Conservation (phyloP, 2,797 vertebrate genomes). For the Cirrhinus mrigala region DNA sequence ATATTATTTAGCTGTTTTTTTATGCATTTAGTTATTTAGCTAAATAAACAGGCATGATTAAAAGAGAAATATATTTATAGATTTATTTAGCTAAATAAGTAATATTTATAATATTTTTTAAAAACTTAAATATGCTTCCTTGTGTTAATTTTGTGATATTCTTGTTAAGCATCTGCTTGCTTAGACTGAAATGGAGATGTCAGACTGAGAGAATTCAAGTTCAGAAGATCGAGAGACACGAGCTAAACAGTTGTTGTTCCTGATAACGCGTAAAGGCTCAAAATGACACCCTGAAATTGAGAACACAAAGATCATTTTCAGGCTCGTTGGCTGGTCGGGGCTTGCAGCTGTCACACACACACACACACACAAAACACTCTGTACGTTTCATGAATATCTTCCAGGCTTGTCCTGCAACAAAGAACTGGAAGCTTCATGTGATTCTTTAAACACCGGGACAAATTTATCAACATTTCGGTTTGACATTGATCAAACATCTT, state of each 20-base stretch:
- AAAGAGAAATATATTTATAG: too few relatives aligned
- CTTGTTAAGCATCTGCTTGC: background rate
- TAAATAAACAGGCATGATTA: too few relatives aligned
- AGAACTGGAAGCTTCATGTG: background rate
- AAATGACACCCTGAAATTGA: slow-evolving; percentile 63
- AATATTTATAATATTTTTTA: too few relatives aligned
- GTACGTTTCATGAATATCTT: slow-evolving; percentile 37
- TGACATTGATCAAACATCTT: slow-evolving; percentile 22
- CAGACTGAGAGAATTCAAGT: background rate
- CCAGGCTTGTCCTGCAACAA: background rate
- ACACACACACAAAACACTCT: slow-evolving; percentile 1
- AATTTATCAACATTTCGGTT: background rate
- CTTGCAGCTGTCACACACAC: slow-evolving; percentile 63
- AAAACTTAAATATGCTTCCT: too few relatives aligned
- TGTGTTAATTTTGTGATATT: background rate
- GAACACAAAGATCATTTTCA: slow-evolving; percentile 62
- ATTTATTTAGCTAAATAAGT: too few relatives aligned
- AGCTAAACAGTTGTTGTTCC: slow-evolving; percentile 64
- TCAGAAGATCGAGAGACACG: background rate
- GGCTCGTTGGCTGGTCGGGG: slow-evolving; percentile 59
- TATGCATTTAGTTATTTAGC: too few relatives aligned
- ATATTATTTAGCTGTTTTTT: too few relatives aligned
- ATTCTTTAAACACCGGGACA: background rate
- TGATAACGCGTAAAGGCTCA: slow-evolving; percentile 66
- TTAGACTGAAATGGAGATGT: background rate